Evolutionary conservation across 2,888 invertebrate genomes (phyloP), one percentile per base, ranked within the genome.

Genomic region (Epistrophella euchroma): DNA sequence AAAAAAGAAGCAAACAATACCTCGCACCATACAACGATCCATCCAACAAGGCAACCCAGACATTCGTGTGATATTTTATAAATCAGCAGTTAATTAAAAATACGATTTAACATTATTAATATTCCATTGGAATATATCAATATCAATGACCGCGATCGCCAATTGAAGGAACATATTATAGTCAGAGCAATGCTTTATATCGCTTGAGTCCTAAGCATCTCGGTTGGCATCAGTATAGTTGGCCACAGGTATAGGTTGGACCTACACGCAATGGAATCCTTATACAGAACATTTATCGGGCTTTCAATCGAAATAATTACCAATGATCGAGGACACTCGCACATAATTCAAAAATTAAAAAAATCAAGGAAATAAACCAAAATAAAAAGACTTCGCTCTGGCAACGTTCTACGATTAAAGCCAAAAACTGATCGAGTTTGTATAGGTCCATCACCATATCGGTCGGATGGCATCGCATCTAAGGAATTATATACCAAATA

Each of bases 61-160:
- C 55, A 66, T 45, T 70, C 81, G 81, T 81, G 86, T 81, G 81
- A 86, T 86, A 86, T 86, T 81, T 70, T 86, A 81, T 81, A 81
- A 77, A 81, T 77, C 73, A 70, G 68, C 64, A 77, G 82, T 77
- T 88, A 88, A 88, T 88, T 88, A 88, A 88, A 88, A 88, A 88
- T 88, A 87, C 88, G 88, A 88, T 88, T 88, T 84, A 85, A 82
- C 86, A 66, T 62, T 88, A 84, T 88, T 88, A 88, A 88, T 88
- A 88, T 88, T 88, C 88, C 80, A 70, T 55, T 64, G 78, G 84
- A 87, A 82, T 86, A 88, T 88, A 88, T 88, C 88, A 86, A 88
- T 88, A 88, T 88, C 88, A 86, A 81, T 87, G 83, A 87, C 76
- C 80, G 77, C 74, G 78, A 88, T 83, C 76, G 76, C 50, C 86